These are phyloP conservation scores for Pipistrellus kuhlii DNA, from an alignment of 2,797 vertebrate species.

Conservation along the genomic window DNA sequence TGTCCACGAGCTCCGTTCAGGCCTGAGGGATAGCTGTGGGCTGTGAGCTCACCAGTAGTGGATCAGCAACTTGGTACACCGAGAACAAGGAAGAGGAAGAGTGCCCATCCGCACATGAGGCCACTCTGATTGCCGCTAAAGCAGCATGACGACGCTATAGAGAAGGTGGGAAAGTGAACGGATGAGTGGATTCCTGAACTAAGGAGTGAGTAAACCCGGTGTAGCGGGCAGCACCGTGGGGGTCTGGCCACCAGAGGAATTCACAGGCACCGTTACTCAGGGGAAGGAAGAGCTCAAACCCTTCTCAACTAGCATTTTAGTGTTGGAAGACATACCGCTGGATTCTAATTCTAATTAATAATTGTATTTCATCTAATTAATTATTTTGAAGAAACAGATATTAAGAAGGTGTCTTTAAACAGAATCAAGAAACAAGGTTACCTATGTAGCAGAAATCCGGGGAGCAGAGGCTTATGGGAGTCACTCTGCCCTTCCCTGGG, in stretches of 20 bases:
- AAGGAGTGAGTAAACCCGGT: neutral
- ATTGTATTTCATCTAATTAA: neutral
- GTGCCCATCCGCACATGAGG: neutral
- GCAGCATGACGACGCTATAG: fast-evolving
- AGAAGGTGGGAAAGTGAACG: neutral
- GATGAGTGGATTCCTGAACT: neutral
- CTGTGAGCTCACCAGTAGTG: neutral
- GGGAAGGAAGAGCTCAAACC: no score
- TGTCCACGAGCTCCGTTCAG: neutral
- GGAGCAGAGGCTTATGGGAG: neutral
- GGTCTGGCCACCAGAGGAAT: neutral
- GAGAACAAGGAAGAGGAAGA: neutral
- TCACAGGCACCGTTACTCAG: fast-evolving
- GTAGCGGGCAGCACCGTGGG: fast-evolving
- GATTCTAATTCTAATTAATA: no score
- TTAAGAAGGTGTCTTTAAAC: neutral
- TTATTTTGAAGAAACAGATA: neutral
- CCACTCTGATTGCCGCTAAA: neutral
- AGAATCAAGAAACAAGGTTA: neutral
- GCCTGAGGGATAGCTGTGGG: fast-evolving
- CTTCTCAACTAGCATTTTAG: neutral
- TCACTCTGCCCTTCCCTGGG: neutral
- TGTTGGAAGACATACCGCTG: neutral
- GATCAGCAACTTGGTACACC: fast-evolving
- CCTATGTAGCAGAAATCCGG: fast-evolving